Conservation (phyloP, 2,113 vertebrate genomes). For the Ammodramus savannarum region DNA sequence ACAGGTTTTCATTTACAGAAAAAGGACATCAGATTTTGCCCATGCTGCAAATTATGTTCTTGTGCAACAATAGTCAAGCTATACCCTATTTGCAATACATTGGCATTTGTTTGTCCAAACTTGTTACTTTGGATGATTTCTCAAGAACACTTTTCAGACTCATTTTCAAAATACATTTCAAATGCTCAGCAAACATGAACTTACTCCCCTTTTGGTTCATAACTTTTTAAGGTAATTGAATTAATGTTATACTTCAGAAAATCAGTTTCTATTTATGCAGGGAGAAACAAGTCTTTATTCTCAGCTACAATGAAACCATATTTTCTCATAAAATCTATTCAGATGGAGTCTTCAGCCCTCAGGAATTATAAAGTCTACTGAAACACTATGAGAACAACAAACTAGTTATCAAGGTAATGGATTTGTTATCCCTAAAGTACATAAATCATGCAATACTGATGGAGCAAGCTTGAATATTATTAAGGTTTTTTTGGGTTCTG, state of each 20-base stretch:
- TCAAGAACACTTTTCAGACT: not conserved
- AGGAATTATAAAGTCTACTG: not conserved
- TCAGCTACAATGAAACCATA: not conserved
- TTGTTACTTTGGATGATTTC: not conserved
- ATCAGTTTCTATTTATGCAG: not conserved
- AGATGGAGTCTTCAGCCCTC: not conserved
- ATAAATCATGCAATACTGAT: not conserved
- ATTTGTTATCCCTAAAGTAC: not conserved
- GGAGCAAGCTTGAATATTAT: not conserved
- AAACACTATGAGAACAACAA: not conserved
- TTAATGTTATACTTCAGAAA: not conserved
- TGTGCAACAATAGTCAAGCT: not conserved
- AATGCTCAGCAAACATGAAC: not conserved
- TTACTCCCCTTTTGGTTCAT: not conserved
- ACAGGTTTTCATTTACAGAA: not conserved
- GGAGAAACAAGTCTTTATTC: not conserved
- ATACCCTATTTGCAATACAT: accelerated
- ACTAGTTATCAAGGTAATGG: not conserved
- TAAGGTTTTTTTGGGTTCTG: not conserved
- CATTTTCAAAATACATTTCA: not conserved
- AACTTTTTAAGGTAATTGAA: not conserved
- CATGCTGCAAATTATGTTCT: not conserved
- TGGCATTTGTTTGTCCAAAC: not conserved
- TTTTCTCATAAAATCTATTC: not conserved
- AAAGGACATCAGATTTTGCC: not conserved